Evolutionary conservation across 2,888 invertebrate genomes (phyloP).

Genomic region (Ellobium chinense): DNA sequence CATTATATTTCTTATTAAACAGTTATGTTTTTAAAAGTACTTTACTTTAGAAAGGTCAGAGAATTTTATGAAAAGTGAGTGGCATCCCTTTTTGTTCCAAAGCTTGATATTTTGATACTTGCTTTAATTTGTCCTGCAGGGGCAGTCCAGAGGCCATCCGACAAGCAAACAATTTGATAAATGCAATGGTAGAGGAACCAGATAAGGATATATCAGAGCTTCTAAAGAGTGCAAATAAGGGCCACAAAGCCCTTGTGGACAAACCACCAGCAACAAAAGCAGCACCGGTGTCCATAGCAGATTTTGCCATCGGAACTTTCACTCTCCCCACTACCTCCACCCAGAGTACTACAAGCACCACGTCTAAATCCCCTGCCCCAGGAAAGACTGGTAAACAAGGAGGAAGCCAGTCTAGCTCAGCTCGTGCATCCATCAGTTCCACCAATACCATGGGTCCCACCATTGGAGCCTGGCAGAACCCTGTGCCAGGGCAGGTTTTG

Average conservation of each 20-base stretch:
- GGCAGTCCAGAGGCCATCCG: constrained; percentile 95
- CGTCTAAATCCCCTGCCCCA: constrained; percentile 42
- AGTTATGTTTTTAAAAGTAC: too few species aligned
- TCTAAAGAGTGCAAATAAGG: constrained; percentile 38
- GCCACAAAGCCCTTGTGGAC: constrained; percentile 40
- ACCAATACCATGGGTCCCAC: constrained; percentile 29
- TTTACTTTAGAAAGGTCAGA: too few species aligned
- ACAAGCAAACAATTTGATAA: constrained; percentile 94
- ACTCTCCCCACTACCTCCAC: constrained; percentile 47
- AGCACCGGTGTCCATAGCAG: constrained; percentile 47
- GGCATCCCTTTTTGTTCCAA: too few species aligned
- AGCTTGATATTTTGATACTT: too few species aligned
- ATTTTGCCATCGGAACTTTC: constrained; percentile 56
- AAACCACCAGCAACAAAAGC: constrained; percentile 47
- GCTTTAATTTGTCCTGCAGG: too few species aligned
- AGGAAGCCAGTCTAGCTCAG: constrained; percentile 10
- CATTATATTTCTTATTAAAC: too few species aligned
- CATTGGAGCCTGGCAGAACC: constrained; percentile 52
- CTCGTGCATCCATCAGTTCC: constrained; percentile 47
- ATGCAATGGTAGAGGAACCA: constrained; percentile 95
- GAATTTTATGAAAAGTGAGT: too few species aligned
- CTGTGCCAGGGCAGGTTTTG: constrained; percentile 50
- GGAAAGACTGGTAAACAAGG: constrained; percentile 34
- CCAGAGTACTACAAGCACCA: constrained; percentile 37
- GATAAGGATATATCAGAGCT: constrained; percentile 82